These are phyloP conservation scores for Leptinotarsa rubiginosa DNA, from an alignment of 2,888 invertebrate genomes.

Conservation along the genomic window DNA sequence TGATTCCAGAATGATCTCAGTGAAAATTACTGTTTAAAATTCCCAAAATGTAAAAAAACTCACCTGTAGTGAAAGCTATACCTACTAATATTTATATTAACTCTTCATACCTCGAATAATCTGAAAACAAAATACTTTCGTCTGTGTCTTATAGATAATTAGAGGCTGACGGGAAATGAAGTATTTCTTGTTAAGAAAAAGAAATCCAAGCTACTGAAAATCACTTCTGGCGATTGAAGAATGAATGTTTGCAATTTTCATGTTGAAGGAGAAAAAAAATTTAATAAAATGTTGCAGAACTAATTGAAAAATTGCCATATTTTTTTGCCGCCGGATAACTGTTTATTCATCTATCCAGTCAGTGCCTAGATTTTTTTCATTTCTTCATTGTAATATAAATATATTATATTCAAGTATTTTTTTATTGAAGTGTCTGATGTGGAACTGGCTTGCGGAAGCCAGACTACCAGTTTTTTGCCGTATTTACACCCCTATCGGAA, in stretches of 20 bases:
- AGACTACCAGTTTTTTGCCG: not conserved
- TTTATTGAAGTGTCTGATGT: not conserved
- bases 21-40: not conserved
- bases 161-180: conserved; percentile 1
- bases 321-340: not conserved
- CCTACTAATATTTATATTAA: not conserved
- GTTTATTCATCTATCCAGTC: not conserved
- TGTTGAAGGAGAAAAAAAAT: not conserved
- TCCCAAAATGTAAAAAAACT: not conserved
- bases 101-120: conserved; percentile 1
- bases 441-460: not conserved
- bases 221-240: too few relatives aligned
- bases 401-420: not conserved
- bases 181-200: not conserved
- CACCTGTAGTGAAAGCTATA: not conserved
- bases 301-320: not conserved
- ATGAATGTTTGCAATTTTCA: not conserved
- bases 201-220: not conserved
- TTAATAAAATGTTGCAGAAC: not conserved
- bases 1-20: not conserved
- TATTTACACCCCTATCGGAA: not conserved
- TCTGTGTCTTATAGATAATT: conserved; percentile 1
- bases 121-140: not conserved
- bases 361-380: not conserved
- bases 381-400: not conserved